Evolutionary conservation across 1,140 invertebrate genomes (phyloP).

Genomic region (Drosophila nigromelanica): DNA sequence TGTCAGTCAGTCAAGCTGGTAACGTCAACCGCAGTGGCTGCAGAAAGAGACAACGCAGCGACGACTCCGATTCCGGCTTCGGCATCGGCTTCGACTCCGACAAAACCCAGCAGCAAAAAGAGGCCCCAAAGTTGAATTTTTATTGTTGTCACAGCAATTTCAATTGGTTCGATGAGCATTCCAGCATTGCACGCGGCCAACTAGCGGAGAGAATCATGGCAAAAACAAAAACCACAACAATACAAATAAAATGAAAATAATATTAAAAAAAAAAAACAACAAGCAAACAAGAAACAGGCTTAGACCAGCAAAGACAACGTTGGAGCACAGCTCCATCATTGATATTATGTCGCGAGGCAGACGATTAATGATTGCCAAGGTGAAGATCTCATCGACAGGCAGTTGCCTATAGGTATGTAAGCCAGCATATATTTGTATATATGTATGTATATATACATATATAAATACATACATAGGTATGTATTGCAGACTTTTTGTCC

Average conservation of each 20-base stretch:
- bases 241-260: slow-evolving; percentile 11
- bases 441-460: slow-evolving; percentile 16
- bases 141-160: slow-evolving; percentile 84
- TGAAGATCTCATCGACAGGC: slow-evolving; percentile 82
- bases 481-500: slow-evolving; percentile 34
- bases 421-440: slow-evolving; percentile 1
- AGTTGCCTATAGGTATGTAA: slow-evolving; percentile 32
- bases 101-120: slow-evolving; percentile 54
- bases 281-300: slow-evolving; percentile 60
- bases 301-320: slow-evolving; percentile 48
- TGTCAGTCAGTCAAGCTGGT: slow-evolving; percentile 73
- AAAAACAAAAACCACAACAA: slow-evolving; percentile 24
- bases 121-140: slow-evolving; percentile 82
- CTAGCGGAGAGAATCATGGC: slow-evolving; percentile 49
- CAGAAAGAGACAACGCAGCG: too few species aligned
- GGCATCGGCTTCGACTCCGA: not conserved
- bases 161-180: slow-evolving; percentile 84
- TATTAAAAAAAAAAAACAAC: slow-evolving; percentile 22
- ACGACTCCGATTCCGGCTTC: not conserved
- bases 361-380: slow-evolving; percentile 84
- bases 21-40: slow-evolving; percentile 29
- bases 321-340: slow-evolving; percentile 76
- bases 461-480: slow-evolving; percentile 7
- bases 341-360: slow-evolving; percentile 82
- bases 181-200: slow-evolving; percentile 78